Evolutionary conservation across 2,797 vertebrate genomes (phyloP), one percentile per base, ranked within the genome.

Genomic region (Sebastes trivittatus): DNA sequence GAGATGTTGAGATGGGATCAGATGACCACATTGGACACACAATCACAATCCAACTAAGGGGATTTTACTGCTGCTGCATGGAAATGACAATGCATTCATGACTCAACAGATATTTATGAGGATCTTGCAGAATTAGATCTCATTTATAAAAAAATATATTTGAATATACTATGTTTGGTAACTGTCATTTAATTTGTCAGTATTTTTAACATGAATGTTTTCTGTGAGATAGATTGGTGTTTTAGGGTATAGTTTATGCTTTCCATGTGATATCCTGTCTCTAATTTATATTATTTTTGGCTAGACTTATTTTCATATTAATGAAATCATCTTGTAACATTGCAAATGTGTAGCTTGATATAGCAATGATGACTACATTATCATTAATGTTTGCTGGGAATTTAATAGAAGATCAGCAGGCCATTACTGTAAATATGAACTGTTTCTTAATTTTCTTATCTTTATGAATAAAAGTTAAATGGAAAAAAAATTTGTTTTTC

Each of bases 371-470:
- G 27, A 82, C 46, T 66, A 70, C 32, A 73, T 80, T 81, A n/a
- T 76, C 25, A 64, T 73, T 54, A 59, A 67, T 81, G 54, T 81
- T 61, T 58, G 56, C 29, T 80, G 72, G n/a, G 72, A 46, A 22
- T 72, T 65, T 72, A 52, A 71, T 79, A 72, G 32, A 80, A 74
- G 29, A 72, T 78, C 46, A 81, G 11, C 55, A 73, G 20, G 52
- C n/a, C 62, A 70, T 78, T 70, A 76, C 75, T 94, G 91, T 93
- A 93, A 89, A 94, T 94, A 93, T 74, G 60, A 82, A 66, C 38
- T 20, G 42, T 92, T 87, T 88, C 79, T 80, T 85, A 20, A 87
- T 89, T 87, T 85, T 77, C 72, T 77, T 82, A 76, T 87, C 82
- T 91, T 88, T 90, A 91, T 91, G 68, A 93, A 92, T 91, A 91